phyloP scores from a whole-genome alignment of 2,888 invertebrate species.

The Cheilosia soror region DNA sequence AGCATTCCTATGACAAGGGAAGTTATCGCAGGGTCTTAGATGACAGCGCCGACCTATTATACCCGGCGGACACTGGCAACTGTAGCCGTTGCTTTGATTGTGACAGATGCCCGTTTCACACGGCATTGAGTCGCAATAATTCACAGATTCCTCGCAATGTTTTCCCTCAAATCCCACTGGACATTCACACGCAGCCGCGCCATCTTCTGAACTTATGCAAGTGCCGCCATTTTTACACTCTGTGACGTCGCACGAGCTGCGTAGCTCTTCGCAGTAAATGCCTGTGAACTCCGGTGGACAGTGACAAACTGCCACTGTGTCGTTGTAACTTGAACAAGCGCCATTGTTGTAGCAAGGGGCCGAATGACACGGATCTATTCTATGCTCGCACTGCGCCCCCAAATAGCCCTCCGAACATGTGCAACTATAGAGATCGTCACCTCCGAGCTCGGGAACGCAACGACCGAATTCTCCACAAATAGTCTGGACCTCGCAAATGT shows the following conservation, averaged over 20 bases:
- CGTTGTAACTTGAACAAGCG: conserved; percentile 82
- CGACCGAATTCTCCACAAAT: conserved; percentile 79
- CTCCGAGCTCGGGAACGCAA: conserved; percentile 80
- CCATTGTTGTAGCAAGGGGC: conserved; percentile 86
- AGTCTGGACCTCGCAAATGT: conserved; percentile 82
- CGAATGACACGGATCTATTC: conserved; percentile 84
- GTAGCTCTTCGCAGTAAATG: conserved; percentile 84
- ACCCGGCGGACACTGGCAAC: conserved; percentile 84
- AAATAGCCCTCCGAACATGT: conserved; percentile 84
- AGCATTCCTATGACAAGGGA: conserved; percentile 84
- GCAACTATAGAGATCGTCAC: conserved; percentile 82
- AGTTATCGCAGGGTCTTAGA: conserved; percentile 85
- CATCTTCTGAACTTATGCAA: conserved; percentile 81
- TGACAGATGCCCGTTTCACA: conserved; percentile 84
- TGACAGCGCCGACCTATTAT: conserved; percentile 85
- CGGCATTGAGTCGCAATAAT: conserved; percentile 84
- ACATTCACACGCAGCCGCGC: conserved; percentile 77
- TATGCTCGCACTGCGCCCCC: conserved; percentile 85
- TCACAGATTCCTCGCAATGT: conserved; percentile 84
- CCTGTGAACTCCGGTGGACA: conserved; percentile 85
- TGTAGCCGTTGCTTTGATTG: conserved; percentile 82
- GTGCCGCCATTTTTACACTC: conserved; percentile 83
- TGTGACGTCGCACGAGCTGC: conserved; percentile 77
- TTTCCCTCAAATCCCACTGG: conserved; percentile 81
- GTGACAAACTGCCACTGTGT: conserved; percentile 81